Percentiles rank a stretch among this genome's conserved stretches.
Conservation (phyloP, 2,888 invertebrate species). For the Plebejus anna region DNA sequence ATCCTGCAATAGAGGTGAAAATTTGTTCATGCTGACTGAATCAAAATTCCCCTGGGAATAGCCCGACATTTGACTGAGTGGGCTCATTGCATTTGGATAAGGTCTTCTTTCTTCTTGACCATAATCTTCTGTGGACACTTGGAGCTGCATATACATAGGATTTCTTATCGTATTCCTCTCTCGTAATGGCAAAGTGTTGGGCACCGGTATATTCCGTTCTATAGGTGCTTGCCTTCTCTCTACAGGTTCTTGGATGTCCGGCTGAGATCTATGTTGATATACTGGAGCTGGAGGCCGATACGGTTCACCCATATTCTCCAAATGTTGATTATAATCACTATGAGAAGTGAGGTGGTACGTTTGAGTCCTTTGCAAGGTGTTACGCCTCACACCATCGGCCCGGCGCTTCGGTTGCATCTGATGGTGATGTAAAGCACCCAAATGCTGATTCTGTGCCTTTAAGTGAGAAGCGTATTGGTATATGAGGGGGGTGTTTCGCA, state of each 20-base stretch:
- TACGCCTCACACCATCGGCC: conserved; percentile 61
- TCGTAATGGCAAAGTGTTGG: conserved; percentile 65
- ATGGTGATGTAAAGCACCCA: conserved; percentile 61
- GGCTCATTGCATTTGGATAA: conserved; percentile 63
- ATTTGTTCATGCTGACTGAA: conserved; percentile 66
- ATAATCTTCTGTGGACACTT: conserved; percentile 71
- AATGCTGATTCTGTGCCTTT: conserved; percentile 71
- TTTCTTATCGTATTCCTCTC: conserved; percentile 63
- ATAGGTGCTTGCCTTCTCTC: conserved; percentile 53
- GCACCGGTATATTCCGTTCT: conserved; percentile 59
- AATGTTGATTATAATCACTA: conserved; percentile 72
- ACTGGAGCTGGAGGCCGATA: conserved; percentile 56
- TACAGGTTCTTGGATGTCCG: conserved; percentile 64
- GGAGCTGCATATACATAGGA: conserved; percentile 65
- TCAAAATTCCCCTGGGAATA: conserved; percentile 65
- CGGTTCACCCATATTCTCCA: conserved; percentile 62
- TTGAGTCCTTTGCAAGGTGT: conserved; percentile 71
- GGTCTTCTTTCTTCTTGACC: conserved; percentile 54
- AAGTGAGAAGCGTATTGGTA: conserved; percentile 76
- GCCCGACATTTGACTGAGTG: conserved; percentile 67
- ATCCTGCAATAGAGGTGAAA: conserved; percentile 69
- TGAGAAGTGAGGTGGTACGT: conserved; percentile 75
- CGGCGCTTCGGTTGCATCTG: conserved; percentile 60
- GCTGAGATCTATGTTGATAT: conserved; percentile 68
- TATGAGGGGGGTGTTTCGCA: conserved; percentile 64